A percentile compares a stretch with the other conserved stretches of the same genome.
Conservation (phyloP, 30 jellyfish, hydroid and myxozoan species). For the Turritopsis dohrnii region DNA sequence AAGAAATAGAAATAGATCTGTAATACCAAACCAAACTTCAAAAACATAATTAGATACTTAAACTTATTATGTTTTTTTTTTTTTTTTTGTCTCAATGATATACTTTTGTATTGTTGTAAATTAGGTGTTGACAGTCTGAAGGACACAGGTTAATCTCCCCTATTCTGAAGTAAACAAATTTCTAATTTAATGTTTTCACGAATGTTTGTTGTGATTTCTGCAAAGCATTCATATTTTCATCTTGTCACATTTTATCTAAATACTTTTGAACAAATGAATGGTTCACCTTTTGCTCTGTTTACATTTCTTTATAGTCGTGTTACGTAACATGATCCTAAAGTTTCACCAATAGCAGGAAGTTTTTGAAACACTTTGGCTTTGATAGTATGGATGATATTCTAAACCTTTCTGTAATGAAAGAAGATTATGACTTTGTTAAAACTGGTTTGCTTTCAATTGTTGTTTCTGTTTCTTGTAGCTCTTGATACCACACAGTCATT, state of each 20-base stretch:
- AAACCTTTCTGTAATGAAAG: background rate
- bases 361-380: background rate
- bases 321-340: background rate
- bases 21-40: no score
- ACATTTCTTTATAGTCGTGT: background rate
- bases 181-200: background rate
- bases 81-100: no score
- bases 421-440: background rate
- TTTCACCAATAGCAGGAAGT: background rate
- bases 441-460: no score
- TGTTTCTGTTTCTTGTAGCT: background rate
- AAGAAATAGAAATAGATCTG: no score
- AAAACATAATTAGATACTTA: no score
- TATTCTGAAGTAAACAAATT: background rate
- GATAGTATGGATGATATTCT: background rate
- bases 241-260: background rate
- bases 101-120: background rate
- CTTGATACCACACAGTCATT: background rate
- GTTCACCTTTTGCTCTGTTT: background rate
- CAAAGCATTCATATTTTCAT: background rate
- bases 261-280: background rate
- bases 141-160: background rate
- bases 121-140: background rate
- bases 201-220: background rate
- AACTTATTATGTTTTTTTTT: no score